Evolutionary conservation across 2,113 vertebrate species (phyloP), one percentile per base, ranked within the genome.

Genomic region (Gobio gobio): DNA sequence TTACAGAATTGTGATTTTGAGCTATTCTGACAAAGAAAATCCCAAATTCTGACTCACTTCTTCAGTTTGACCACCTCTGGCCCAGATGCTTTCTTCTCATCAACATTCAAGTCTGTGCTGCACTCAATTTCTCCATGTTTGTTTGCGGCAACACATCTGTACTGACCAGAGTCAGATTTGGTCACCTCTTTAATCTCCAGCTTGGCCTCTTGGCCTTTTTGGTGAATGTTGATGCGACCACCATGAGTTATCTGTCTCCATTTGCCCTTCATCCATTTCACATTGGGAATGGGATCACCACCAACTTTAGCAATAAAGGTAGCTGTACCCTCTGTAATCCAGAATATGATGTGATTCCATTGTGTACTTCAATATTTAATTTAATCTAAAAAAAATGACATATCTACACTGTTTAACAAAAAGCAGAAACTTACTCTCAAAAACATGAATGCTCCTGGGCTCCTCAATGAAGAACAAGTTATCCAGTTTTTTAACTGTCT

Each of bases 231-330:
- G 88, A 99, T 89, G 0, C 98, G 97, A 36, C 97, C 98, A 59
- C 98, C 98, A 18, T 96, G 95, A 63, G 96, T 98, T 85, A 99
- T 93, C 68, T 99, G 97, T 73, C 97, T 96, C 98, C 98, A 99
- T 88, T 99, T 99, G 24, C 98, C 98, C 89, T 99, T 99, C 90
- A 97, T 96, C 98, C 98, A 99, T 89, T 98, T 99, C 66, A 99
- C 97, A 43, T 95, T 97, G 47, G 98, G 98, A 91, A 99, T 96
- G 0, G 98, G 98, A 86, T 99, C 97, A 2, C 98, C 98, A 40
- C 97, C 97, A 83, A 99, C 96, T 94, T 98, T 99, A 64, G 98
- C 97, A 74, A 96, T 96, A 88, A 99, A 98, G 12, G 92, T 97
- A 49, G 97, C 98, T 1, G 96, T 95, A 1, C 94, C 95, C 94